Evolutionary conservation across 2,888 invertebrate species (phyloP).

Genomic region (Epicampocera succincta): DNA sequence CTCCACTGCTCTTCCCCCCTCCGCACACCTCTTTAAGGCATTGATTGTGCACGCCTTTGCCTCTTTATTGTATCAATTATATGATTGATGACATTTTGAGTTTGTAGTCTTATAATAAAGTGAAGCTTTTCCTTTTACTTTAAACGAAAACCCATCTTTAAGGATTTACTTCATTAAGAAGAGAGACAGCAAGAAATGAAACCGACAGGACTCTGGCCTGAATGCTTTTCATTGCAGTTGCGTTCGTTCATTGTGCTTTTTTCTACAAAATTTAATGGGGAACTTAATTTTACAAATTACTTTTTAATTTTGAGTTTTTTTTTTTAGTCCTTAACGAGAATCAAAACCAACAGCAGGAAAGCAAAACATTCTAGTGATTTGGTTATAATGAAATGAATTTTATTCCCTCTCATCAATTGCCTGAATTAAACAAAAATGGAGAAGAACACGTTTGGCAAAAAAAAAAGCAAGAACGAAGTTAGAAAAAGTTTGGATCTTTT

Average conservation of each 20-base stretch:
- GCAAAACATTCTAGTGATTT: too few relatives aligned
- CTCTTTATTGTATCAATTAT: constrained; percentile 38
- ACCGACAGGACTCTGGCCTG: neutral
- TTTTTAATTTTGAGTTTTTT: constrained; percentile 58
- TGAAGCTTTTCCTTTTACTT: constrained; percentile 35
- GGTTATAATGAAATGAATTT: too few relatives aligned
- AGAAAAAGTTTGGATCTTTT: too few relatives aligned
- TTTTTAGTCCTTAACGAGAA: too few relatives aligned
- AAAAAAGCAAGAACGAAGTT: too few relatives aligned
- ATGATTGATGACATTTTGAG: constrained; percentile 67
- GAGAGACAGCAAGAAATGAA: constrained; percentile 6
- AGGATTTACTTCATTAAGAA: constrained; percentile 63
- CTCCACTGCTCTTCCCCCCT: neutral
- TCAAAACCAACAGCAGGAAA: too few relatives aligned
- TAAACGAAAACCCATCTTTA: constrained; percentile 42
- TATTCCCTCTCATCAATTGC: too few relatives aligned
- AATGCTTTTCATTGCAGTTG: constrained; percentile 38
- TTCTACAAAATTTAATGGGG: constrained; percentile 60
- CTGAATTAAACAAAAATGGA: too few relatives aligned
- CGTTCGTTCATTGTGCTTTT: constrained; percentile 10
- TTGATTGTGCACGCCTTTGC: neutral
- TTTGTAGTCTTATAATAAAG: constrained; percentile 49
- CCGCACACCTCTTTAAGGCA: neutral
- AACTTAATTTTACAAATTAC: constrained; percentile 65
- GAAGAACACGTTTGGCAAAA: too few relatives aligned